Conservation (phyloP, 2,113 vertebrate genomes). For the Gadus chalcogrammus region DNA sequence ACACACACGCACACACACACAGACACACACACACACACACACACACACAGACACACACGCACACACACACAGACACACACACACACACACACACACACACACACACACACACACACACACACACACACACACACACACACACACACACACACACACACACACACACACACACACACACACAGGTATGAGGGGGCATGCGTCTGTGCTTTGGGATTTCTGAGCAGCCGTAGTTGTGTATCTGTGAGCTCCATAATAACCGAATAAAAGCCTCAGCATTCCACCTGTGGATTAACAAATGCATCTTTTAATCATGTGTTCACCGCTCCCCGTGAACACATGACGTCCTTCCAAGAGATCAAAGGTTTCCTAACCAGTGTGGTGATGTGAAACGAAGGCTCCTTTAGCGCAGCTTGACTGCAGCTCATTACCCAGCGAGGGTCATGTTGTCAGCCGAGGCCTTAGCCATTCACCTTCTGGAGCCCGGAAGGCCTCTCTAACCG, state of each 20-base stretch:
- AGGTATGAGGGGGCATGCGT: not conserved
- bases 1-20: no score
- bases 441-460: no score
- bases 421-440: no score
- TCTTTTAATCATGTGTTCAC: slow-evolving; percentile 22
- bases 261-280: slow-evolving; percentile 45
- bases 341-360: slow-evolving; percentile 59
- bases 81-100: not conserved
- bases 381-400: slow-evolving; percentile 45
- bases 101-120: no score
- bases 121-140: no score
- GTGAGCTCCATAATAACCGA: slow-evolving; percentile 7
- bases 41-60: no score
- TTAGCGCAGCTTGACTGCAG: not conserved
- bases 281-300: slow-evolving; percentile 42
- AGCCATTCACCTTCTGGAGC: no score
- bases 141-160: not conserved
- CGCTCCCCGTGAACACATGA: slow-evolving; percentile 39
- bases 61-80: not conserved
- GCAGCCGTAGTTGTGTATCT: no score
- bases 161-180: not conserved
- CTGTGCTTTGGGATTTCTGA: not conserved
- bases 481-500: no score
- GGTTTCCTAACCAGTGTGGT: slow-evolving; percentile 41
- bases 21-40: no score